Evolutionary conservation across 2,113 vertebrate species (phyloP).

Genomic region (Nothocercus nigrocapillus): DNA sequence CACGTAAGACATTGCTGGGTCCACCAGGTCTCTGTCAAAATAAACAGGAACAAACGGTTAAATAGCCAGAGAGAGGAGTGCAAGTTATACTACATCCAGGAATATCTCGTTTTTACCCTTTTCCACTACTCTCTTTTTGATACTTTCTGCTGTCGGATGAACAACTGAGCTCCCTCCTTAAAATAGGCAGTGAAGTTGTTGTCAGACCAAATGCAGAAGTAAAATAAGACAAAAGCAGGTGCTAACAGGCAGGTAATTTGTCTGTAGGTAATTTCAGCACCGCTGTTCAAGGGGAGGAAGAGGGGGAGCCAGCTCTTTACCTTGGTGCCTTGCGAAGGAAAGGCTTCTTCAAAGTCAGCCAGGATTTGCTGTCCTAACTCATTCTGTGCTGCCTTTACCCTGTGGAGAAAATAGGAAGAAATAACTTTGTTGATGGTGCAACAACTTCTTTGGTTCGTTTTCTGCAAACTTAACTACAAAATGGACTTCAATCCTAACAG

Average conservation of each 20-base stretch:
- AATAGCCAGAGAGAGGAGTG: neutral
- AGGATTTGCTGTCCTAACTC: conserved; percentile 97
- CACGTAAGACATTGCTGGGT: conserved; percentile 94
- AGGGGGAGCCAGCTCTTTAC: conserved; percentile 72
- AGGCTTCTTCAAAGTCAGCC: conserved; percentile 96
- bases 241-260: neutral
- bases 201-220: neutral
- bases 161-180: conserved; percentile 5
- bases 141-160: neutral
- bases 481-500: neutral
- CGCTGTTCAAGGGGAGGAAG: neutral
- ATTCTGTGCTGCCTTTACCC: conserved; percentile 95
- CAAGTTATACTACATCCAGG: neutral
- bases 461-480: neutral
- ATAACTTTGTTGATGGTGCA: neutral
- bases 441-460: neutral
- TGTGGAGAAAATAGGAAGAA: conserved; percentile 53
- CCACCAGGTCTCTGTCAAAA: conserved; percentile 89
- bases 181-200: neutral
- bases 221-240: neutral
- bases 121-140: neutral
- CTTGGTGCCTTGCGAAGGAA: conserved; percentile 96
- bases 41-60: conserved; percentile 25
- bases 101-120: neutral
- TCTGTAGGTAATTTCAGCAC: neutral